Percentiles rank a stretch among this genome's conserved stretches.
These are phyloP conservation scores for Lasiurus borealis DNA, from an alignment of 2,113 vertebrate species.

Conservation along the genomic window DNA sequence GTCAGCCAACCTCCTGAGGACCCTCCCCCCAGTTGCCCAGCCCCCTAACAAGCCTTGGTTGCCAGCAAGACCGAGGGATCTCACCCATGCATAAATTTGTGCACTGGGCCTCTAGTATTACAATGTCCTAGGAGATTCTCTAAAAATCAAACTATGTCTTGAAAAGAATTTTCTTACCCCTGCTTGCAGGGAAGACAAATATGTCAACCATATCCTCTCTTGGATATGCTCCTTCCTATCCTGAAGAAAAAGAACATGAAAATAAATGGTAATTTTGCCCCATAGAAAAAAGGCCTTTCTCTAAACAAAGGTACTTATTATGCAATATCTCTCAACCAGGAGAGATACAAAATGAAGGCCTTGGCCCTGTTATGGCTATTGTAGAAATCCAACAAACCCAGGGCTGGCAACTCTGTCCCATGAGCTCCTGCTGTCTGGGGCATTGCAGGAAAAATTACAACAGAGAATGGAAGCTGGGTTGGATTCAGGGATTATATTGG, in stretches of 20 bases:
- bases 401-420: neutral
- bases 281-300: neutral
- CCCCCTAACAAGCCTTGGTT: no score
- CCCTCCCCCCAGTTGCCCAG: no score
- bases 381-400: neutral
- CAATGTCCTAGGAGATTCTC: neutral
- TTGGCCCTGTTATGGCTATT: no score
- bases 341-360: neutral
- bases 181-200: neutral
- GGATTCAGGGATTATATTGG: constrained; percentile 77
- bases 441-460: constrained; percentile 13
- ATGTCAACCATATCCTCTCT: constrained; percentile 16
- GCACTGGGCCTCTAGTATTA: neutral
- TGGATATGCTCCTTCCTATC: neutral
- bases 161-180: neutral
- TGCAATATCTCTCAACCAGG: neutral
- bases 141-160: constrained; percentile 26
- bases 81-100: no score
- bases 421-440: neutral
- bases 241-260: neutral
- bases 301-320: neutral
- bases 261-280: neutral
- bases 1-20: no score
- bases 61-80: no score
- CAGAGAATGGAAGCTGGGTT: constrained; percentile 69